Evolutionary conservation across 2,797 vertebrate genomes (phyloP).

Genomic region (Molossus alvarezi): DNA sequence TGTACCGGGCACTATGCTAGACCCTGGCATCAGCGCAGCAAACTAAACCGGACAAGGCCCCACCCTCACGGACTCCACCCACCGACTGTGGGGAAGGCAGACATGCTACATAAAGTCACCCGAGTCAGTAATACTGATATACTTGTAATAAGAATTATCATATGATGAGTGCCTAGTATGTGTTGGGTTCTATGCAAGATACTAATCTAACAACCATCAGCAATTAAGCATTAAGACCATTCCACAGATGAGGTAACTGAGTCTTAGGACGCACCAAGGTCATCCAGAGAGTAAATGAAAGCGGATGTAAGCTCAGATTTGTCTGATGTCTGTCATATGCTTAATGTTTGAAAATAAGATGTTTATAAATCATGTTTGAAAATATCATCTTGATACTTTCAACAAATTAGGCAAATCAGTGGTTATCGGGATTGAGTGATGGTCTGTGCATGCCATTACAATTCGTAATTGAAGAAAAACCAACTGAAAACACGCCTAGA

Average conservation of each 20-base stretch:
- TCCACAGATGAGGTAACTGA: background rate
- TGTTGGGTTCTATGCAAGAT: background rate
- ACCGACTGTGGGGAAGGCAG: background rate
- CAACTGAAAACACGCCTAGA: background rate
- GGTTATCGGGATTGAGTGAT: background rate
- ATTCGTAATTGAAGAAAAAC: background rate
- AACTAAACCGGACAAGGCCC: background rate
- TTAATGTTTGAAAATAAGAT: background rate
- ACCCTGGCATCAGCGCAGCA: background rate
- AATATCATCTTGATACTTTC: slow-evolving; percentile 21
- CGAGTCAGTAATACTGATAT: background rate
- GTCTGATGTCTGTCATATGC: background rate
- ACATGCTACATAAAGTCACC: background rate
- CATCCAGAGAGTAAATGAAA: background rate
- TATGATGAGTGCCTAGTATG: background rate
- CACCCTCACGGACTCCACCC: background rate
- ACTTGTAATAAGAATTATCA: background rate
- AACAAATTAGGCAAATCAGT: slow-evolving; percentile 41
- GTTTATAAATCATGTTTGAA: slow-evolving; percentile 13
- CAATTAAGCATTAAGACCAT: background rate
- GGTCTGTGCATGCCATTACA: background rate
- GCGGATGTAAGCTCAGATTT: background rate
- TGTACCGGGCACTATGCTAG: background rate
- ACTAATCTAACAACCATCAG: background rate
- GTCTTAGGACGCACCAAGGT: background rate